phyloP scores from a whole-genome alignment of 2,888 invertebrate genomes.

The Meloe dianella region DNA sequence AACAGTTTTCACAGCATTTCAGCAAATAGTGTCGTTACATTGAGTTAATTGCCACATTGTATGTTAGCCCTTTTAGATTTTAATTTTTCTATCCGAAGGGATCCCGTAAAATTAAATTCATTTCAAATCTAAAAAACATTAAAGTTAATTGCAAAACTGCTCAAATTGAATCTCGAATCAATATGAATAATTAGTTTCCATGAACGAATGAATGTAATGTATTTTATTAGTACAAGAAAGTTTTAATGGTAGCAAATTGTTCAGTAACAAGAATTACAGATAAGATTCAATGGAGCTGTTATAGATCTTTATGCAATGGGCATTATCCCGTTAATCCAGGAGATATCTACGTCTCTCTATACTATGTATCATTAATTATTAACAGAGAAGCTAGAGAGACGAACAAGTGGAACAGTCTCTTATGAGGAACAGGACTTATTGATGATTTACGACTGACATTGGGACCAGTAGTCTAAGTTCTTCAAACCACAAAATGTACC shows the following conservation, averaged over 20 bases:
- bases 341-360: constrained; percentile 36
- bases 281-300: not conserved
- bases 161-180: not conserved
- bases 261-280: not conserved
- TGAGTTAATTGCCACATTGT: constrained; percentile 29
- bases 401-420: constrained; percentile 18
- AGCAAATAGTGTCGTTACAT: constrained; percentile 26
- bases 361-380: constrained; percentile 27
- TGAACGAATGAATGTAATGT: not conserved
- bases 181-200: not conserved
- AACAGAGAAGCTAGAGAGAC: constrained; percentile 29
- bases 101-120: not conserved
- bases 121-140: not conserved
- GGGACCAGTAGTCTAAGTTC: not conserved
- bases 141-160: not conserved
- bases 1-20: constrained; percentile 27
- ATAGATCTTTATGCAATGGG: not conserved
- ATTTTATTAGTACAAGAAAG: not conserved
- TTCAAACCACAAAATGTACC: not conserved
- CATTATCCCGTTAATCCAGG: constrained; percentile 34
- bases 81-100: not conserved
- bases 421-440: constrained; percentile 7
- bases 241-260: not conserved
- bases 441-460: constrained; percentile 12
- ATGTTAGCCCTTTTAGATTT: constrained; percentile 16